These are phyloP conservation scores for Sarcophaga rosellei DNA, from an alignment of 2,888 invertebrate species.

Conservation along the genomic window DNA sequence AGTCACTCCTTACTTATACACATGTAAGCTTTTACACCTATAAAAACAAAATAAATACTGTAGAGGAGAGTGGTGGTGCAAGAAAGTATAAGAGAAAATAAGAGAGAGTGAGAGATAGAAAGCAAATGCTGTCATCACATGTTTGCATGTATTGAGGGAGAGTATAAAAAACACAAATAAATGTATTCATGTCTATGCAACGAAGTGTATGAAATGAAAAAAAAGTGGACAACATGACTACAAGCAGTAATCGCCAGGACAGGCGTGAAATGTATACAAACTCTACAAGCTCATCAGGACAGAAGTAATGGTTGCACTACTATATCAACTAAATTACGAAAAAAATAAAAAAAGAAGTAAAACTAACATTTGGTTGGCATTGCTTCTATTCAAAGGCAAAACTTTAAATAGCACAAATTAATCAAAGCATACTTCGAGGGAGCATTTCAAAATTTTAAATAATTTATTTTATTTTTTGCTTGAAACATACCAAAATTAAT, in stretches of 20 bases:
- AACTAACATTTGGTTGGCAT: background rate
- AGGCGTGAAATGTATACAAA: background rate
- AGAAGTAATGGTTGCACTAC: background rate
- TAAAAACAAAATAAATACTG: background rate
- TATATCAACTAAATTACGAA: background rate
- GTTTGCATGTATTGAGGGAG: constrained; percentile 2
- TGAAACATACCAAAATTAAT: background rate
- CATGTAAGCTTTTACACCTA: background rate
- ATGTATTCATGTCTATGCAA: constrained; percentile 41
- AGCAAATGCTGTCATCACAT: constrained; percentile 31
- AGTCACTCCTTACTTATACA: background rate
- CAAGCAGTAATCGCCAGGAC: background rate
- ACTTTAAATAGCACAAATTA: background rate
- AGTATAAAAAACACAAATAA: constrained; percentile 1
- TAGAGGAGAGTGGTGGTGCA: background rate
- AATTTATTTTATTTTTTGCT: background rate
- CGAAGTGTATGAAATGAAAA: constrained; percentile 35
- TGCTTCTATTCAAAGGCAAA: background rate
- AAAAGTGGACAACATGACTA: constrained; percentile 11
- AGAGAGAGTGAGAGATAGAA: background rate
- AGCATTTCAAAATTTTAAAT: background rate
- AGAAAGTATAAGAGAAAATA: background rate
- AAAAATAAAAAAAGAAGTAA: background rate
- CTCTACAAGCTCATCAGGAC: background rate
- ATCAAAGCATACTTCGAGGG: constrained; percentile 11